Conservation (phyloP, 2,797 vertebrate species). For the Sphenopsis melanotis region DNA sequence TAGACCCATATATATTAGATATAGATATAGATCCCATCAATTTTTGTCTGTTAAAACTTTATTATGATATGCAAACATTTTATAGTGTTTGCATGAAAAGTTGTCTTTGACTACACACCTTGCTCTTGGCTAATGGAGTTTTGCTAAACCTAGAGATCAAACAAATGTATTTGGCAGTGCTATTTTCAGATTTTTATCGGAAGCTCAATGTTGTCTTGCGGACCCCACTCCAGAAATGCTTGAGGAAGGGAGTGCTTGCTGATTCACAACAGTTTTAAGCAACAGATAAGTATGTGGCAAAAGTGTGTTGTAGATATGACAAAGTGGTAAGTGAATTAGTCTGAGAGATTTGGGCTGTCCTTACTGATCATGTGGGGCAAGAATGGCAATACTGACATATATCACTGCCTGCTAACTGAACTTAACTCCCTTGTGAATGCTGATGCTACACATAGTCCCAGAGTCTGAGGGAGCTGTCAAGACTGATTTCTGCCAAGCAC, state of each 20-base stretch:
- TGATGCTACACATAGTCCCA: not conserved
- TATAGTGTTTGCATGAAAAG: not conserved
- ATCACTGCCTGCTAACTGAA: not conserved
- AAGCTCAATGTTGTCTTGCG: not conserved
- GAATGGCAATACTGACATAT: not conserved
- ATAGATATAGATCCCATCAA: not conserved
- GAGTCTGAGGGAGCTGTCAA: not conserved
- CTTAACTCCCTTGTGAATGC: not conserved
- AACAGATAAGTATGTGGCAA: fast-evolving
- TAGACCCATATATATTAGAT: not conserved
- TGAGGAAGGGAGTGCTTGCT: fast-evolving
- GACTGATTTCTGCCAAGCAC: not conserved
- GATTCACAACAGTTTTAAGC: not conserved
- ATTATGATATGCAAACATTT: not conserved
- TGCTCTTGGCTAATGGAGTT: not conserved
- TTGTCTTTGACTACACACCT: not conserved
- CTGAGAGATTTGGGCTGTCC: not conserved
- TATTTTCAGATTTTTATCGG: not conserved
- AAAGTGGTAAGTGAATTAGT: not conserved
- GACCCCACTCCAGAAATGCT: not conserved
- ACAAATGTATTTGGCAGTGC: not conserved
- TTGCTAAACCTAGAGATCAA: not conserved
- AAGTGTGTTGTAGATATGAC: not conserved
- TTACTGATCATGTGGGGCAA: not conserved
- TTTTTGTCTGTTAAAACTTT: not conserved